phyloP scores from a whole-genome alignment of 2,113 vertebrate species.

The Xenus cinereus region DNA sequence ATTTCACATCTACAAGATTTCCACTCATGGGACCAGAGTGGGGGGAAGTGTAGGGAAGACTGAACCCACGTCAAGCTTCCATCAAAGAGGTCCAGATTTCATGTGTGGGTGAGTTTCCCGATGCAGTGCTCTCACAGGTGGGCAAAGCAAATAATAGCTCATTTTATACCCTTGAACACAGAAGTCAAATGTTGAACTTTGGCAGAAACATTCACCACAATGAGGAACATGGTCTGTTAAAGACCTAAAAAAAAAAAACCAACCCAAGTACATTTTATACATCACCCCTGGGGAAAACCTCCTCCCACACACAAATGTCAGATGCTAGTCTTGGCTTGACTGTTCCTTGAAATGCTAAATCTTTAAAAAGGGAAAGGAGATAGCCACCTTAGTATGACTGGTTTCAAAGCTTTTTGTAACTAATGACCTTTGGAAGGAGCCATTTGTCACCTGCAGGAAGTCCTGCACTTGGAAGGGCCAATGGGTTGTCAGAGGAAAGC shows the following conservation, averaged over 20 bases:
- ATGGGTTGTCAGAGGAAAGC: background rate
- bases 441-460: background rate
- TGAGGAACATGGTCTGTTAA: background rate
- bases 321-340: constrained; percentile 4
- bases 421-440: background rate
- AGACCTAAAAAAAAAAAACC: background rate
- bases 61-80: background rate
- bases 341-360: background rate
- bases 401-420: background rate
- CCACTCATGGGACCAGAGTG: background rate
- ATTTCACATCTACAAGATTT: background rate
- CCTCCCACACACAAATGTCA: background rate
- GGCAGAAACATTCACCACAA: background rate
- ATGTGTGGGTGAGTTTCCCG: background rate
- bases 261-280: background rate
- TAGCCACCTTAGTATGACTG: background rate
- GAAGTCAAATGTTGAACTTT: background rate
- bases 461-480: background rate
- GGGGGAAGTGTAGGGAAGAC: background rate
- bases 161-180: background rate
- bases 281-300: background rate
- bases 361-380: background rate
- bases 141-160: background rate
- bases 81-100: background rate
- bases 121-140: background rate